These are phyloP conservation scores for Caenorhabditis sp. DNA, from an alignment of 2,888 invertebrate genomes.

Conservation along the genomic window DNA sequence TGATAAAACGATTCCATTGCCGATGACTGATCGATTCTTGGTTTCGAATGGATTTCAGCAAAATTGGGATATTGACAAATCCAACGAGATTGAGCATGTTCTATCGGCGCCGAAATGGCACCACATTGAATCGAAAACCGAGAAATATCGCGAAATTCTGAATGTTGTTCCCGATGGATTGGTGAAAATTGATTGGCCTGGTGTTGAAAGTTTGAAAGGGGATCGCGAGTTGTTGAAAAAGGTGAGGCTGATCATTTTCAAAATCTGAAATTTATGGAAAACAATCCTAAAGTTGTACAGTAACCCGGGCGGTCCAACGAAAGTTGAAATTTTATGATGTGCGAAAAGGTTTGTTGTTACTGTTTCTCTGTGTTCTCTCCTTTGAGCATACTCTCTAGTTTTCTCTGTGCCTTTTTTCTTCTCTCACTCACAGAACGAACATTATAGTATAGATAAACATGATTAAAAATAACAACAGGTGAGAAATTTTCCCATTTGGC, in stretches of 20 bases:
- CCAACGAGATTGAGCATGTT: not conserved
- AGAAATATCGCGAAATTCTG: not conserved
- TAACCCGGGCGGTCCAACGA: no score
- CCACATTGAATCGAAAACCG: not conserved
- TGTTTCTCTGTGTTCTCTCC: no score
- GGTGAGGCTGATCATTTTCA: not conserved
- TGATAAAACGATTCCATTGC: conserved; percentile 7
- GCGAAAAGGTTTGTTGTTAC: no score
- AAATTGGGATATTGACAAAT: conserved; percentile 13
- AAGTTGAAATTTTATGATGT: no score
- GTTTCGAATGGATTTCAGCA: conserved; percentile 13
- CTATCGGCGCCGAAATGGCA: not conserved
- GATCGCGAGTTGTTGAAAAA: not conserved
- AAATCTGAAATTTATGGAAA: no score
- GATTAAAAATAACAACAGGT: no score
- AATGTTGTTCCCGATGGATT: not conserved
- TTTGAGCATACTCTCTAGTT: no score
- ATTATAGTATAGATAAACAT: no score
- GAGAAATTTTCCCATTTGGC: no score
- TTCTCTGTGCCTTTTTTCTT: no score
- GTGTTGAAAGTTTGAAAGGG: not conserved
- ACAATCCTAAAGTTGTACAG: no score
- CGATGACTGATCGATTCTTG: conserved; percentile 10
- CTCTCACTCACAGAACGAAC: no score
- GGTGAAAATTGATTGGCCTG: not conserved